phyloP scores from a whole-genome alignment of 1,140 invertebrate species.

The Drosophila biarmipes region DNA sequence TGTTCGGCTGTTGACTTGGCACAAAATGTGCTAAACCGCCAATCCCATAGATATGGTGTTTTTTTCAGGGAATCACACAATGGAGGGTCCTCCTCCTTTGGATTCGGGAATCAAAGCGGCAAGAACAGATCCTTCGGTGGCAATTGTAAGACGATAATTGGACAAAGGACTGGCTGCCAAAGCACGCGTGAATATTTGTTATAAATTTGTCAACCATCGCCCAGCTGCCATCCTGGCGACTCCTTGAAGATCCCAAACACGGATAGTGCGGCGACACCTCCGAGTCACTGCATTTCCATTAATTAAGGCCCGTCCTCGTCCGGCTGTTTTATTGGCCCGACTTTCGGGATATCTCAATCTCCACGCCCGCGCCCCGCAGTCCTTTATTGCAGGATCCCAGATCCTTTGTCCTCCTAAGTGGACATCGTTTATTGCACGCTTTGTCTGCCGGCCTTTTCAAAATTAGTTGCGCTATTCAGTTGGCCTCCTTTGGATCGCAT shows the following conservation, averaged over 20 bases:
- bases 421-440: slow-evolving; percentile 79
- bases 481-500: slow-evolving; percentile 9
- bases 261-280: slow-evolving; percentile 53
- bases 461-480: slow-evolving; percentile 81
- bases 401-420: slow-evolving; percentile 71
- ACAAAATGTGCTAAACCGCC: slow-evolving; percentile 71
- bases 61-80: slow-evolving; percentile 65
- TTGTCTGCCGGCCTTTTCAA: slow-evolving; percentile 76
- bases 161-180: slow-evolving; percentile 73
- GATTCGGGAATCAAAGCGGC: slow-evolving; percentile 54
- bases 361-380: neutral
- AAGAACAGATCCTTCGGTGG: slow-evolving; percentile 53
- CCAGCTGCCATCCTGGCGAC: slow-evolving; percentile 6
- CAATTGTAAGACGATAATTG: slow-evolving; percentile 78
- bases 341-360: slow-evolving; percentile 45
- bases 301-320: slow-evolving; percentile 61
- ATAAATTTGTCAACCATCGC: slow-evolving; percentile 74
- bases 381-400: slow-evolving; percentile 5
- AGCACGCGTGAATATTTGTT: slow-evolving; percentile 82
- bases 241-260: slow-evolving; percentile 39
- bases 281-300: slow-evolving; percentile 80
- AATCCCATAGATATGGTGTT: slow-evolving; percentile 8
- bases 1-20: slow-evolving; percentile 58
- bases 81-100: slow-evolving; percentile 36
- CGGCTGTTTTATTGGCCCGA: slow-evolving; percentile 62